Evolutionary conservation across 2,888 invertebrate genomes (phyloP), one percentile per base, ranked within the genome.

Genomic region (Lysandra coridon): DNA sequence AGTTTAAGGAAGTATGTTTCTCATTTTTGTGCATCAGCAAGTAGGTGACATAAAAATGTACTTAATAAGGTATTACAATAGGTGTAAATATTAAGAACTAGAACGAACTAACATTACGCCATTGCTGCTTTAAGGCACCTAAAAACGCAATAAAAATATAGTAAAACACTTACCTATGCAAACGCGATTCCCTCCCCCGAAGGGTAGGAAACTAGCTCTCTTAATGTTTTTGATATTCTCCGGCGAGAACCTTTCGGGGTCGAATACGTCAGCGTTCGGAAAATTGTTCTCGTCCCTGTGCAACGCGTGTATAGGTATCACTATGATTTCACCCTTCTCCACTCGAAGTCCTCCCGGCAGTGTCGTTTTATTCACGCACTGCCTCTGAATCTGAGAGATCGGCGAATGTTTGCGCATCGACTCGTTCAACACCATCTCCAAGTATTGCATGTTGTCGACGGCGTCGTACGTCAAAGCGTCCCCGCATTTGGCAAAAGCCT

Each of bases 171-270:
- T 85, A 95, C 95, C 95, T 77, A 95, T 88, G 83, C 95, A 95
- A 82, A 90, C 89, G 53, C 95, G 87, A 74, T 94, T 93, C 73
- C 95, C 95, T 83, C 92, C 94, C 14, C 95, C 95, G 85, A 95
- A 95, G 7, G 95, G 93, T 80, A 95, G 83, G 83, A 89, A 95
- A 33, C 88, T 88, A 82, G 86, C 93, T 69, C 90, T 91, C 1
- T 86, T 82, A 62, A 86, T 83, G 33, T 87, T 84, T 2, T 82
- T 80, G 1, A 79, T 69, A 79, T 85, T 85, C 64, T 86, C 85
- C 0, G 82, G 44, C 14, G 82, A 80, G 80, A 87, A 87, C 44
- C 88, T 79, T 40, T 87, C 87, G 0, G 87, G 88, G 53, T 87
- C 85, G 60, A 86, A 88, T n/a, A 82, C 57, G 4, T 83, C 81